These are phyloP conservation scores for Clusia tigrina DNA, from an alignment of 2,888 invertebrate species.

Conservation along the genomic window DNA sequence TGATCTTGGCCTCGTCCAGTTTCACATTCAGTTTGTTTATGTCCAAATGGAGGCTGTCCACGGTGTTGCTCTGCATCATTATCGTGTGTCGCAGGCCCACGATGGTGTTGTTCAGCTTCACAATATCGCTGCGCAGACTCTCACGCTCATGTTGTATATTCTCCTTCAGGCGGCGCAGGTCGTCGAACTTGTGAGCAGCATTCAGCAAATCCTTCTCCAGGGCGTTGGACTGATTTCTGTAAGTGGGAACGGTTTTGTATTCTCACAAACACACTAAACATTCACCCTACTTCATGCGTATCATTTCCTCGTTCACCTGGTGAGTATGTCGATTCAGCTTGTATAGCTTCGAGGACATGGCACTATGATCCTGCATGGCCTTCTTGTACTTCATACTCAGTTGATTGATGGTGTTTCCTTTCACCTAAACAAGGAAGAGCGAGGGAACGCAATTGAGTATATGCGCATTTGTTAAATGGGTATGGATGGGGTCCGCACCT, in stretches of 20 bases:
- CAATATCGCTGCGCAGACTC: conserved; percentile 48
- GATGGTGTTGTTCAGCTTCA: conserved; percentile 49
- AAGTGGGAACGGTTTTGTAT: background rate
- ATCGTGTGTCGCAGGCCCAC: conserved; percentile 50
- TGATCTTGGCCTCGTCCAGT: conserved; percentile 51
- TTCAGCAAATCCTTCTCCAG: conserved; percentile 52
- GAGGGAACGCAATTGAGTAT: background rate
- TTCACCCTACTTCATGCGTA: conserved; percentile 40
- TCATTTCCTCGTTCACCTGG: conserved; percentile 47
- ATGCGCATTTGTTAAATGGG: no score
- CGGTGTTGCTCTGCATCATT: conserved; percentile 48
- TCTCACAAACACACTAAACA: conserved; percentile 16
- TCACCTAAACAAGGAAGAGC: conserved; percentile 33
- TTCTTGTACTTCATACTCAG: conserved; percentile 50
- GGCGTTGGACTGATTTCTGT: conserved; percentile 50
- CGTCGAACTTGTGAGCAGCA: conserved; percentile 46
- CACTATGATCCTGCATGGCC: conserved; percentile 46
- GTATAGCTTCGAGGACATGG: conserved; percentile 47
- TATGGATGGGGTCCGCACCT: no score
- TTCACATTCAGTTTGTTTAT: conserved; percentile 52
- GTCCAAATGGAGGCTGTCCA: conserved; percentile 50
- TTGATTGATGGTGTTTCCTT: conserved; percentile 45
- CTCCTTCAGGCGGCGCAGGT: conserved; percentile 49
- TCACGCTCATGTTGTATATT: conserved; percentile 53
- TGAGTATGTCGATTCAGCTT: conserved; percentile 48